Evolutionary conservation across 2,113 vertebrate genomes (phyloP).

Genomic region (Hydropotes inermis): DNA sequence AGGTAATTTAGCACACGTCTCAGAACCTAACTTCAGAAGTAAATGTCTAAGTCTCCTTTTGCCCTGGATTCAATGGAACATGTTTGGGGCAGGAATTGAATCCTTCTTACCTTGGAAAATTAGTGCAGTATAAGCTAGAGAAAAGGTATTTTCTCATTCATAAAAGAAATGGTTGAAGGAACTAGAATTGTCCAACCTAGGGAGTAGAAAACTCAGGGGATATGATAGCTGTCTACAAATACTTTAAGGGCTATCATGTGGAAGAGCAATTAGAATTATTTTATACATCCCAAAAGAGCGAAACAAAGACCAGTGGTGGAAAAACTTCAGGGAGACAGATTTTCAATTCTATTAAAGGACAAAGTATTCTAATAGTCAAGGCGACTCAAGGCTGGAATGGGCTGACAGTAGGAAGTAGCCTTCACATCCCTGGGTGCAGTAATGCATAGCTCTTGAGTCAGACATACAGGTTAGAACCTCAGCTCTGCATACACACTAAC

Average conservation of each 20-base stretch:
- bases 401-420: not conserved
- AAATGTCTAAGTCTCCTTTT: constrained; percentile 17
- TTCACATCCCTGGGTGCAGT: not conserved
- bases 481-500: not conserved
- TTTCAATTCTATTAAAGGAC: constrained; percentile 34
- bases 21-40: constrained; percentile 30
- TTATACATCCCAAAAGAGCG: not conserved
- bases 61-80: not conserved
- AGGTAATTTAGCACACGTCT: not conserved
- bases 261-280: constrained; percentile 48
- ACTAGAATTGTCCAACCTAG: constrained; percentile 17
- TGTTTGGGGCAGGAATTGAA: not conserved
- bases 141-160: constrained; percentile 31
- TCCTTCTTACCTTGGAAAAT: constrained; percentile 9
- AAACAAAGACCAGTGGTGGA: constrained; percentile 39
- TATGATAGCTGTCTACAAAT: constrained; percentile 44
- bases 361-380: constrained; percentile 25
- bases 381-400: not conserved
- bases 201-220: constrained; percentile 21
- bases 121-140: not conserved
- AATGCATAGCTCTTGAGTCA: not conserved
- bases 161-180: constrained; percentile 35
- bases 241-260: constrained; percentile 50
- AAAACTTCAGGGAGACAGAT: constrained; percentile 26
- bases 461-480: not conserved